Percentiles rank a stretch among this genome's conserved stretches.
phyloP scores from a whole-genome alignment of 2,113 vertebrate genomes.

The Lophochroa leadbeateri region DNA sequence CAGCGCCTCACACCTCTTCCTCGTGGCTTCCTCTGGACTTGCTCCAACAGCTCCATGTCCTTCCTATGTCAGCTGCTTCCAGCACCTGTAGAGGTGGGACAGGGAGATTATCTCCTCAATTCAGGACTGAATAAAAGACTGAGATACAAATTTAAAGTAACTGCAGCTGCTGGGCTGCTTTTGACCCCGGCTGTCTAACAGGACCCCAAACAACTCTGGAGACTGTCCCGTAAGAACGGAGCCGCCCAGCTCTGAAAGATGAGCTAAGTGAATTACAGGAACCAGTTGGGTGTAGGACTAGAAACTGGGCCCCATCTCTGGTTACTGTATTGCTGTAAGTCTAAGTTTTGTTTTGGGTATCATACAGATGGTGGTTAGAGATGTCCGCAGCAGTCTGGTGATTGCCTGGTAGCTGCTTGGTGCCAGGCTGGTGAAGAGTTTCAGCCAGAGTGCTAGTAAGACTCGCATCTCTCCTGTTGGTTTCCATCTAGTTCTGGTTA shows the following conservation, averaged over 20 bases:
- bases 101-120: not conserved
- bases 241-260: not conserved
- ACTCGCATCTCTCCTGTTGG: not conserved
- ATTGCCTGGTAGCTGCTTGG: not conserved
- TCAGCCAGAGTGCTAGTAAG: not conserved
- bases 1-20: not conserved
- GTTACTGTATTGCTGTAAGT: not conserved
- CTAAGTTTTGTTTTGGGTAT: not conserved
- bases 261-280: not conserved
- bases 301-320: not conserved
- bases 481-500: not conserved
- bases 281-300: not conserved
- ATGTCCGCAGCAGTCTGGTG: fast-evolving
- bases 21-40: not conserved
- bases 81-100: not conserved
- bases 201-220: not conserved
- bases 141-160: not conserved
- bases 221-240: not conserved
- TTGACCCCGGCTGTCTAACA: not conserved
- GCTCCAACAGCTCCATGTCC: not conserved
- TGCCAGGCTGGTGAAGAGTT: not conserved
- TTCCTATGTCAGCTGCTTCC: not conserved
- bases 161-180: not conserved
- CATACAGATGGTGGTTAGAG: not conserved
- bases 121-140: not conserved